A percentile compares a stretch with the other conserved stretches of the same genome.
Conservation (phyloP, 1,140 invertebrate species). For the Leptinotarsa lineolata region DNA sequence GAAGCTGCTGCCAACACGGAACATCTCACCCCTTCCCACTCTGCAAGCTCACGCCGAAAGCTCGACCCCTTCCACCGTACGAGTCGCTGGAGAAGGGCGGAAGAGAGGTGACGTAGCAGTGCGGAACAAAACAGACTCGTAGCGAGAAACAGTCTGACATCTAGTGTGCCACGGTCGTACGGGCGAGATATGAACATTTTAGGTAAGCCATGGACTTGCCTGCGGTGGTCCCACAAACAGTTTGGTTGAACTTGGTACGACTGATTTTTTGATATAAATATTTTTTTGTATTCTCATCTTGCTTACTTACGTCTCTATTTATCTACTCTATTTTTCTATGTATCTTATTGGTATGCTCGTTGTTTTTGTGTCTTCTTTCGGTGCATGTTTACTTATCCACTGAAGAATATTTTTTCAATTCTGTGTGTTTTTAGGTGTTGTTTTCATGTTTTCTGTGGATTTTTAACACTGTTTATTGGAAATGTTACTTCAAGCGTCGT, state of each 20-base stretch:
- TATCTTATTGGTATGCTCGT: not conserved
- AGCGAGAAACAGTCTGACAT: constrained; percentile 51
- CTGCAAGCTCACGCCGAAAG: not conserved
- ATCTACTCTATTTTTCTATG: constrained; percentile 18
- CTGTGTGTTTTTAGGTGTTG: not conserved
- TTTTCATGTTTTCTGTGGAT: no score
- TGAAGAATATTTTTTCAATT: not conserved
- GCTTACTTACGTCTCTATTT: constrained; percentile 18
- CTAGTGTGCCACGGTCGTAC: constrained; percentile 51
- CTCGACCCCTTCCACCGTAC: constrained; percentile 32
- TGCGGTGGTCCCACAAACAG: constrained; percentile 27
- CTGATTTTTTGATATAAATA: constrained; percentile 13
- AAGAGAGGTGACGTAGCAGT: constrained; percentile 47
- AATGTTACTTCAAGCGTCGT: no score
- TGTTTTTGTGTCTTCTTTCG: constrained; percentile 7
- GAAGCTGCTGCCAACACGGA: not conserved
- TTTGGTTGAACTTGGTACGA: constrained; percentile 40
- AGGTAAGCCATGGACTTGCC: constrained; percentile 51
- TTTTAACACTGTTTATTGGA: no score
- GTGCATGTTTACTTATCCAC: not conserved
- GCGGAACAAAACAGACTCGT: constrained; percentile 51
- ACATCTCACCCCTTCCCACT: not conserved
- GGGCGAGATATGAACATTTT: constrained; percentile 56
- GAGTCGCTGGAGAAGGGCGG: constrained; percentile 24
- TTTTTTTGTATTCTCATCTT: not conserved